These are phyloP conservation scores for Drosophila acutilabella DNA, from an alignment of 2,888 invertebrate species.

Conservation along the genomic window DNA sequence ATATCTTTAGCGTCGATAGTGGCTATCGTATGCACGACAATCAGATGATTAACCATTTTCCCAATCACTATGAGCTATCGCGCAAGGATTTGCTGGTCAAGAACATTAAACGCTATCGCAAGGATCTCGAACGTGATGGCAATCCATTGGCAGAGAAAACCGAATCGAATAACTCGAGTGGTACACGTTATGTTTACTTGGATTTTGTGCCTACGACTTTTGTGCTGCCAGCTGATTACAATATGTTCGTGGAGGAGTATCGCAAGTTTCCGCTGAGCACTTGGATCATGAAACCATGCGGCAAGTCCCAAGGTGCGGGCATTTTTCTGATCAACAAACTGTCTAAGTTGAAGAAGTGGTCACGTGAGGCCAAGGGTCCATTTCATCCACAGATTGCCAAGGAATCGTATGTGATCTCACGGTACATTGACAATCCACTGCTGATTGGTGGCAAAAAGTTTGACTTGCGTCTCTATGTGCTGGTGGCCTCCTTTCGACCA, in stretches of 20 bases:
- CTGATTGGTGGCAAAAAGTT: slow-evolving; percentile 98
- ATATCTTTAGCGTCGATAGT: slow-evolving; percentile 95
- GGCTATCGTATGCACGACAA: slow-evolving; percentile 96
- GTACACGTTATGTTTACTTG: slow-evolving; percentile 91
- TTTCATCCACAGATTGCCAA: slow-evolving; percentile 94
- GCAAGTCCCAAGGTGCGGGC: slow-evolving; percentile 96
- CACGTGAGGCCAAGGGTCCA: slow-evolving; percentile 93
- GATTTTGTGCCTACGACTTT: slow-evolving; percentile 97
- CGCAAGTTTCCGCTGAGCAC: slow-evolving; percentile 96
- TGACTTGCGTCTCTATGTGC: slow-evolving; percentile 94
- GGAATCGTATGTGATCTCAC: slow-evolving; percentile 98
- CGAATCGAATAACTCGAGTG: slow-evolving; percentile 86
- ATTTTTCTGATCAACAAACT: slow-evolving; percentile 98
- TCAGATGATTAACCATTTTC: slow-evolving; percentile 98
- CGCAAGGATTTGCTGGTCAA: slow-evolving; percentile 97
- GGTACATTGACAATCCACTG: slow-evolving; percentile 97
- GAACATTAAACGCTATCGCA: slow-evolving; percentile 96
- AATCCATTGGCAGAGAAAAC: slow-evolving; percentile 93
- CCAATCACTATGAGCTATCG: slow-evolving; percentile 97
- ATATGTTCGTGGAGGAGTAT: slow-evolving; percentile 98
- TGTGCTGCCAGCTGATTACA: slow-evolving; percentile 97
- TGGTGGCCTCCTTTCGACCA: slow-evolving; percentile 96
- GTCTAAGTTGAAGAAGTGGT: slow-evolving; percentile 96
- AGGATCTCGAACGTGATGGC: slow-evolving; percentile 96
- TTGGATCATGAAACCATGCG: slow-evolving; percentile 99